These are phyloP conservation scores for Acipenser oxyrinchus DNA, from an alignment of 2,797 vertebrate genomes.

Conservation along the genomic window DNA sequence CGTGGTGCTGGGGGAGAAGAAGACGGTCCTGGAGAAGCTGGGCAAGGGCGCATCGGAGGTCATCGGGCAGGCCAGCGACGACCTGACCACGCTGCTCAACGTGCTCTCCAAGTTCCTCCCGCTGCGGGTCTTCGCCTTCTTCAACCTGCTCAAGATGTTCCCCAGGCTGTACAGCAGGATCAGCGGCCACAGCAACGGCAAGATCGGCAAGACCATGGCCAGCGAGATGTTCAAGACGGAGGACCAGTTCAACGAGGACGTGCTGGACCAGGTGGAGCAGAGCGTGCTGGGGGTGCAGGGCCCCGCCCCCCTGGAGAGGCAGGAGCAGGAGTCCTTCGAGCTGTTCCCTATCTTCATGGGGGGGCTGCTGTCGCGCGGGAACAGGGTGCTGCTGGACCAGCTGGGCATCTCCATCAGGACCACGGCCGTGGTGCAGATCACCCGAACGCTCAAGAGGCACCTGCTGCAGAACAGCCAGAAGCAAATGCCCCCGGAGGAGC, in stretches of 20 bases:
- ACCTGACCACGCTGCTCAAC: conserved; percentile 63
- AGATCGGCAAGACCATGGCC: conserved; percentile 82
- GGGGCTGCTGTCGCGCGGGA: conserved; percentile 81
- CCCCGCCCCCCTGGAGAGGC: conserved; percentile 57
- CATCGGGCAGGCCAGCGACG: conserved; percentile 75
- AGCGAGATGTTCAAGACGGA: conserved; percentile 86
- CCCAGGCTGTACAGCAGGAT: conserved; percentile 74
- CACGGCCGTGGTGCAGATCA: conserved; percentile 78
- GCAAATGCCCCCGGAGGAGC: conserved; percentile 75
- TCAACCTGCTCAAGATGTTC: conserved; percentile 86
- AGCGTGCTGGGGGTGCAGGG: conserved; percentile 86
- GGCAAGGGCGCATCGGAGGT: conserved; percentile 64
- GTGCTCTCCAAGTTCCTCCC: conserved; percentile 85
- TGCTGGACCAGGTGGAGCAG: conserved; percentile 87
- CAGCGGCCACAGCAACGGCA: conserved; percentile 57
- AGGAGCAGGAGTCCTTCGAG: conserved; percentile 74
- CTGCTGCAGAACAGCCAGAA: conserved; percentile 68
- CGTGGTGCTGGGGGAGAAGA: conserved; percentile 87
- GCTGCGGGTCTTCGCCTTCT: conserved; percentile 71
- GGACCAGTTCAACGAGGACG: conserved; percentile 84
- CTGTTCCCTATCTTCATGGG: conserved; percentile 96
- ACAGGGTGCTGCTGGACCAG: conserved; percentile 77
- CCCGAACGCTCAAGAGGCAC: conserved; percentile 72
- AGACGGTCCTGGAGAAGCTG: conserved; percentile 70
- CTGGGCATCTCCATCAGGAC: conserved; percentile 89